These are phyloP conservation scores for Hylaea fasciaria DNA, from an alignment of 2,888 invertebrate genomes.

Conservation along the genomic window DNA sequence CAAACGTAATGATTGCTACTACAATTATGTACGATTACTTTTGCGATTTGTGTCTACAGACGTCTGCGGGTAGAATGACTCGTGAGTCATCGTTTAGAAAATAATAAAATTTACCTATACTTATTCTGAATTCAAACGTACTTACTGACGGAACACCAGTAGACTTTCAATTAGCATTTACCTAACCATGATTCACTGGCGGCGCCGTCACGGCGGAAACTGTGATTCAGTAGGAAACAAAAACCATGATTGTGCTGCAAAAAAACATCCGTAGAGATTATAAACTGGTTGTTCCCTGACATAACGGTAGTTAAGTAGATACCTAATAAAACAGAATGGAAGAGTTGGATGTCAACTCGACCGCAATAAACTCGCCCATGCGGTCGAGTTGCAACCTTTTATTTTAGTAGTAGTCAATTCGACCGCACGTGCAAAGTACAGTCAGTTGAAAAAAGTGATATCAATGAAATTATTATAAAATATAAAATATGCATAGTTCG, in stretches of 20 bases:
- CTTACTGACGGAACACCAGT: conserved; percentile 19
- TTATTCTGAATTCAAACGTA: conserved; percentile 10
- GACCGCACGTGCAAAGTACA: too few species aligned
- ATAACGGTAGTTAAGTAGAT: not conserved
- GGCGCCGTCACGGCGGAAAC: conserved; percentile 37
- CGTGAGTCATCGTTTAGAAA: conserved; percentile 5
- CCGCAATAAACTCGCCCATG: too few species aligned
- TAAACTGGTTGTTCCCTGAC: conserved; percentile 11
- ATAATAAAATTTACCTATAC: conserved; percentile 13
- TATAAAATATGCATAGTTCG: too few species aligned
- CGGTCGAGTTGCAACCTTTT: too few species aligned
- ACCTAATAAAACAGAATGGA: not conserved
- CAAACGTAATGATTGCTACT: too few species aligned
- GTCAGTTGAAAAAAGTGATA: too few species aligned
- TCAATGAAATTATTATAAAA: too few species aligned
- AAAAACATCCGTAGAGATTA: conserved; percentile 22
- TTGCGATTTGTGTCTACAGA: too few species aligned
- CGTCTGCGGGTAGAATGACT: too few species aligned
- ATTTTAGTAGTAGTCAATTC: too few species aligned
- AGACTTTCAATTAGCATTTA: conserved; percentile 40
- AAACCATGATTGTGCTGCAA: conserved; percentile 10
- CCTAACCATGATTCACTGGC: conserved; percentile 40
- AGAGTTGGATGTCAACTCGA: too few species aligned
- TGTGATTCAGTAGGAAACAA: conserved; percentile 46
- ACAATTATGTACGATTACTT: too few species aligned